Evolutionary conservation across 2,113 vertebrate species (phyloP).

Genomic region (Bufo gargarizans): DNA sequence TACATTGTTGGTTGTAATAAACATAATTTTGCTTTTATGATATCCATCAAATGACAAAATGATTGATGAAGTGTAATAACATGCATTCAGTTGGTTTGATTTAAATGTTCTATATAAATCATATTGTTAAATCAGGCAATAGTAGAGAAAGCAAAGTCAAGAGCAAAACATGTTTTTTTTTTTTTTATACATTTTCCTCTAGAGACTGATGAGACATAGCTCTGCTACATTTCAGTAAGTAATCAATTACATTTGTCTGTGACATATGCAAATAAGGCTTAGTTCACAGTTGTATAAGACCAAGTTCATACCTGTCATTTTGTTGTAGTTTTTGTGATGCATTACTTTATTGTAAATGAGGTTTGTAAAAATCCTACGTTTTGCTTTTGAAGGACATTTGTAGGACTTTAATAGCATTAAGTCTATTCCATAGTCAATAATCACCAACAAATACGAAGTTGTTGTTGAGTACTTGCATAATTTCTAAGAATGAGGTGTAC

Average conservation of each 20-base stretch:
- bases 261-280: neutral
- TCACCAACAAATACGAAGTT: too few species aligned
- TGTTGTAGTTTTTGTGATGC: neutral
- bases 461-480: too few species aligned
- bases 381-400: neutral
- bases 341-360: neutral
- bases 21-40: conserved; percentile 63
- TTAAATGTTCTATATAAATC: conserved; percentile 48
- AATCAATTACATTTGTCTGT: neutral
- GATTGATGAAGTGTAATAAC: conserved; percentile 59
- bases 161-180: conserved; percentile 33
- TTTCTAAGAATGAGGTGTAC: too few species aligned
- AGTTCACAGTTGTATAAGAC: neutral
- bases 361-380: neutral
- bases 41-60: conserved; percentile 60
- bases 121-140: conserved; percentile 1
- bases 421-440: too few species aligned
- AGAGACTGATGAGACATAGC: neutral
- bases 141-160: conserved; percentile 22
- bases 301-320: neutral
- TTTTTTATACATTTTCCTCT: neutral
- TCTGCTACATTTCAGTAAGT: neutral
- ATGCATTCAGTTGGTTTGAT: conserved; percentile 50
- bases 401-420: neutral
- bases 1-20: conserved; percentile 59